Evolutionary conservation across 2,113 vertebrate species (phyloP), one percentile per base, ranked within the genome.

Genomic region (Marmota flaviventris): DNA sequence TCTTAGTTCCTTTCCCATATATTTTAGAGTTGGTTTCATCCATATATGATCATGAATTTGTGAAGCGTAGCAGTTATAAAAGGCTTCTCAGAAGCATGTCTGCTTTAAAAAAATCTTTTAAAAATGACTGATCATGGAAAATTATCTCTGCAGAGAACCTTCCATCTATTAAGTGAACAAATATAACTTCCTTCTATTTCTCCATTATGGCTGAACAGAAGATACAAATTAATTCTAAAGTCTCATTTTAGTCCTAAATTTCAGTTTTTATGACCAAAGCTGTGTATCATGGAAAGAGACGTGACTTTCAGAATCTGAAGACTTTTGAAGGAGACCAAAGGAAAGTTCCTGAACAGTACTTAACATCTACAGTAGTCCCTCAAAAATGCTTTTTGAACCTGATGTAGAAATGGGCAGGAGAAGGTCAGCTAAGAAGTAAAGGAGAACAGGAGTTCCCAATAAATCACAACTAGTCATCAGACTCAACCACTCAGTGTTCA

Each of bases 231-330:
- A 72, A 37, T 81, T 45, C 39, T 45, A 65, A 96, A 78, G 29
- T 39, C 53, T 86, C 42, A 4, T 29, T 88, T 92, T 34, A 34
- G 2, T 70, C 24, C 5, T 45, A 67, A 86, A 4, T 78, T 93
- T 95, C 81, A 81, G 72, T 84, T 96, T 93, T 96, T 93, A 73
- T 96, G 48, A 89, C 76, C 8, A 65, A 61, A 72, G 78, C 48
- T 79, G 89, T 58, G 32, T 24, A 8, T 39, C 29, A 22, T 82
- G 51, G 27, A 69, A 93, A 78, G 20, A 79, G 32, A 24, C 37
- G 42, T 75, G 13, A 42, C 45, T 77, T 96, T 67, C 65, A 56
- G n/a, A 95, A 67, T 42, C 56, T 34, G 20, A 39, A 51, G 61
- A 76, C n/a, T 75, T 93, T 73, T 78, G 27, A 58, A 85, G 8